Evolutionary conservation across 1,140 invertebrate species (phyloP), one percentile per base, ranked within the genome.

Genomic region (Sycophila sp.): DNA sequence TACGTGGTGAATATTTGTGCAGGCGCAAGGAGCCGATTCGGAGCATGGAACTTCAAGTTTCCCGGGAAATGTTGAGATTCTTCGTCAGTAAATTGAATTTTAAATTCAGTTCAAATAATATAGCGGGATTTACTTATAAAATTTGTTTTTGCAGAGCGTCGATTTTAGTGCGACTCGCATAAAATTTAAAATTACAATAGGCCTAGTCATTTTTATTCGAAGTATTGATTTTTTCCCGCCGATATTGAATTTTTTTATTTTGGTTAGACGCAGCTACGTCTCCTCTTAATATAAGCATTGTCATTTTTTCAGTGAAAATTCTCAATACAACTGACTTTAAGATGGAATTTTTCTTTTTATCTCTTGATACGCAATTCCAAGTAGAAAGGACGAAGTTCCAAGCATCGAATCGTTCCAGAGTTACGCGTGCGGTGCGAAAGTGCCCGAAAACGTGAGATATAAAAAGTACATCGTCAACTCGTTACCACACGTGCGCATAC

Each of bases 341-440:
- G n/a, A n/a, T n/a, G n/a, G n/a, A n/a, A n/a, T n/a, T n/a, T n/a
- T n/a, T n/a, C n/a, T n/a, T n/a, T n/a, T n/a, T n/a, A n/a, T n/a
- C n/a, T n/a, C n/a, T n/a, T n/a, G n/a, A n/a, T n/a, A n/a, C n/a
- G n/a, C n/a, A n/a, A n/a, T n/a, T n/a, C n/a, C n/a, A n/a, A n/a
- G n/a, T n/a, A n/a, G n/a, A n/a, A n/a, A n/a, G n/a, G n/a, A n/a
- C n/a, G n/a, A n/a, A n/a, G n/a, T n/a, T n/a, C n/a, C n/a, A 70
- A 66, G 66, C 59, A 55, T 72, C 72, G 40, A 64, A 58, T 53
- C 56, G 70, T 73, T 73, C 65, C n/a, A 64, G 74, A 69, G 72
- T 69, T 71, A 72, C 75, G 65, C 58, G 64, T 73, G 74, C 73
- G 76, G 75, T 77, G 77, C 73, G 71, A 74, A 74, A 73, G 77